A percentile compares a stretch with the other conserved stretches of the same genome.
Evolutionary conservation across 2,797 vertebrate species (phyloP).

Genomic region (Cyprinella venusta): DNA sequence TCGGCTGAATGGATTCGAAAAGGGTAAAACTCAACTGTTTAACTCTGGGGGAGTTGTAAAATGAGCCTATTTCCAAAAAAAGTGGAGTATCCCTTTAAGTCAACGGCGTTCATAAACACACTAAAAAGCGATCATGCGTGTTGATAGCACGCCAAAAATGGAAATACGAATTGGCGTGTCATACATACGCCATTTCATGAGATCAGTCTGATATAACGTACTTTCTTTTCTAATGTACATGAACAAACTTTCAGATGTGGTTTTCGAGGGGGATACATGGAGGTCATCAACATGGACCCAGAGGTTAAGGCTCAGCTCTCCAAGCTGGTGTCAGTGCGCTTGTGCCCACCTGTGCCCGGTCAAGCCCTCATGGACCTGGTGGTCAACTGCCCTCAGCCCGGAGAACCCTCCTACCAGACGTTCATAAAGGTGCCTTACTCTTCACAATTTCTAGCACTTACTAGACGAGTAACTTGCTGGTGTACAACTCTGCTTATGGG

Average conservation of each 20-base stretch:
- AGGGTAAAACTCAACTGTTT: too few species aligned
- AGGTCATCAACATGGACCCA: constrained; percentile 89
- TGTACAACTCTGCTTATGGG: neutral
- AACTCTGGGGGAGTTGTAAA: too few species aligned
- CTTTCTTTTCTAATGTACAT: neutral
- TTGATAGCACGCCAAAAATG: too few species aligned
- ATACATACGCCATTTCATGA: too few species aligned
- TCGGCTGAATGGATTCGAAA: too few species aligned
- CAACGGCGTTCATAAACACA: too few species aligned
- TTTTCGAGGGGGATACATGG: constrained; percentile 90
- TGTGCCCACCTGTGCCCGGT: constrained; percentile 86
- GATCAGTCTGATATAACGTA: neutral
- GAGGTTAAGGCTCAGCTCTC: constrained; percentile 82
- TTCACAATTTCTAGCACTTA: neutral
- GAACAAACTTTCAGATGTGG: constrained; percentile 79
- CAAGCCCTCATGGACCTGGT: constrained; percentile 85
- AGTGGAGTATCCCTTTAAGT: too few species aligned
- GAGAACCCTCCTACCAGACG: constrained; percentile 83
- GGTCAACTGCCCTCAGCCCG: constrained; percentile 82
- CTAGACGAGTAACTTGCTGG: neutral
- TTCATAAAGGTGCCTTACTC: constrained; percentile 79
- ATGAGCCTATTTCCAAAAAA: too few species aligned
- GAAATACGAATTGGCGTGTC: too few species aligned
- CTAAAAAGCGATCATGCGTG: too few species aligned
- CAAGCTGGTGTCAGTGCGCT: constrained; percentile 85